Evolutionary conservation across 2,113 vertebrate species (phyloP).

Genomic region (Urocynchramus pylzowi): DNA sequence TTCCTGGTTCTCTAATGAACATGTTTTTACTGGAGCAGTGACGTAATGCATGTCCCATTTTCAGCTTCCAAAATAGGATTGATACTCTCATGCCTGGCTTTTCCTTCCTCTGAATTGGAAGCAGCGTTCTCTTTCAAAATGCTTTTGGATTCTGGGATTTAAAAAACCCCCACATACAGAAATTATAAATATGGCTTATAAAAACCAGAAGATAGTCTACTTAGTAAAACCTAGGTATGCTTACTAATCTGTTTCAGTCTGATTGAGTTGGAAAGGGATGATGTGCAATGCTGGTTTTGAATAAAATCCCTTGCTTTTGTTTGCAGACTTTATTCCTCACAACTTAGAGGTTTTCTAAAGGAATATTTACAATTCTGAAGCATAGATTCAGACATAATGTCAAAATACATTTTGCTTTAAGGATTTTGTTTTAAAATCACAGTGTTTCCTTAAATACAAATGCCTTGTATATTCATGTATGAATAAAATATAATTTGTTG

Average conservation of each 20-base stretch:
- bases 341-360: neutral
- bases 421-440: neutral
- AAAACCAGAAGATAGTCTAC: neutral
- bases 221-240: neutral
- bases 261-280: neutral
- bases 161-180: rapidly evolving
- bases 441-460: neutral
- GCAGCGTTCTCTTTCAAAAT: neutral
- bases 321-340: neutral
- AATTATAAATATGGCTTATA: neutral
- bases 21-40: neutral
- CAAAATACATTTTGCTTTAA: neutral
- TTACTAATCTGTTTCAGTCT: neutral
- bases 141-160: neutral
- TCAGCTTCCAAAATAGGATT: neutral
- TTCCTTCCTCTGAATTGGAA: neutral
- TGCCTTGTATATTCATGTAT: neutral
- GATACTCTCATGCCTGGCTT: neutral
- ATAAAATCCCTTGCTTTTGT: neutral
- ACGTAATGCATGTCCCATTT: neutral
- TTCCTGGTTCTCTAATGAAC: neutral
- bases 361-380: neutral
- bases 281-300: neutral
- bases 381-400: neutral
- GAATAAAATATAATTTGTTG: neutral